A percentile compares a stretch with the other conserved stretches of the same genome.
Conservation (phyloP, 2,113 vertebrate genomes). For the Peucedramus taeniatus region DNA sequence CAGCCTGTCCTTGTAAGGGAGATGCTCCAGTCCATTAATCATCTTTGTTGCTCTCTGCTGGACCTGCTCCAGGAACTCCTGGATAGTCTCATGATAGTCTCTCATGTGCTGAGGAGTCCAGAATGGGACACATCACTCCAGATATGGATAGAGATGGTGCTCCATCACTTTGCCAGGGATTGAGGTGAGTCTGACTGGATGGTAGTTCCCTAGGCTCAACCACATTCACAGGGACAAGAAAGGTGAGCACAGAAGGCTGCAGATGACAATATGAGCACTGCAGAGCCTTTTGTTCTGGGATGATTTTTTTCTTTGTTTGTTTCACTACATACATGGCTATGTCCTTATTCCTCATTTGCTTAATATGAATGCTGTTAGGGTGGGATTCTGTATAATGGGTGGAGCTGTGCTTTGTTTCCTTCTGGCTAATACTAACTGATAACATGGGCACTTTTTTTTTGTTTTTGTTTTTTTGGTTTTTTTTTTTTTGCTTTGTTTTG, state of each 20-base stretch:
- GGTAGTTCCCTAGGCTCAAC: fast-evolving
- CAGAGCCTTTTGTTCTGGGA: neutral
- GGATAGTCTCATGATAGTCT: no score
- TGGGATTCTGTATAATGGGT: neutral
- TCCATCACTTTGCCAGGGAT: neutral
- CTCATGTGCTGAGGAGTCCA: neutral
- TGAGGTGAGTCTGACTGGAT: neutral
- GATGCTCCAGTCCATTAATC: neutral
- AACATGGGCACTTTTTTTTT: neutral
- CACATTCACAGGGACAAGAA: neutral
- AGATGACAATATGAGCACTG: neutral
- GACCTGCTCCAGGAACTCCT: neutral
- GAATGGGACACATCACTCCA: neutral
- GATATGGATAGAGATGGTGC: no score
- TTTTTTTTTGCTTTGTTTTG: neutral
- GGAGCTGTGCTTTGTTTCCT: neutral
- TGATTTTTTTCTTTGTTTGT: neutral
- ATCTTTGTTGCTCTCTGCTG: neutral
- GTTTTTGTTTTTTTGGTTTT: neutral
- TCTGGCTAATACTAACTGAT: neutral
- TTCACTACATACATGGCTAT: neutral
- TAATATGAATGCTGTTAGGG: neutral
- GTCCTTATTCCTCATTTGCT: neutral
- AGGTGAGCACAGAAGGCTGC: neutral
- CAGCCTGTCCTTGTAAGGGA: neutral